phyloP scores from a whole-genome alignment of 2,113 vertebrate genomes.

The Myodes glareolus region DNA sequence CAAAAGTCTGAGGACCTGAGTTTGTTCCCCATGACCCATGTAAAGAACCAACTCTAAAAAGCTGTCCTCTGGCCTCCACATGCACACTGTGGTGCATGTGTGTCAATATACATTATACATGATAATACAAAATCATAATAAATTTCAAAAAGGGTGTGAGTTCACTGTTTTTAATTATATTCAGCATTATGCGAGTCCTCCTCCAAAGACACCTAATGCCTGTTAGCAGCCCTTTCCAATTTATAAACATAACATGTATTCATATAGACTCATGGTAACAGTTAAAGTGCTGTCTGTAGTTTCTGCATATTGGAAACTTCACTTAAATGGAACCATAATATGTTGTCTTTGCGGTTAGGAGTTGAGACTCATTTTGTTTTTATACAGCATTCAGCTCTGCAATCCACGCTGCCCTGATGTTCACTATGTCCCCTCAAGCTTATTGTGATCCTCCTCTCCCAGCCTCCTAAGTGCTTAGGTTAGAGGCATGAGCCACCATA shows the following conservation, averaged over 20 bases:
- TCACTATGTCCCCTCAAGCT: neutral
- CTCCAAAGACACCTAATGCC: neutral
- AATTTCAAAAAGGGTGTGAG: neutral
- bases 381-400: neutral
- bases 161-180: neutral
- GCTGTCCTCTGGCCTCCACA: neutral
- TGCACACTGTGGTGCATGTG: neutral
- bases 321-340: neutral
- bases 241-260: no score
- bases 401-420: neutral
- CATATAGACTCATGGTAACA: neutral
- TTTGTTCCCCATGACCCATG: no score
- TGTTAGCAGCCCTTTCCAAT: neutral
- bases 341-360: neutral
- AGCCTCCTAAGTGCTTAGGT: neutral
- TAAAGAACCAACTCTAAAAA: neutral
- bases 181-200: neutral
- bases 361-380: neutral
- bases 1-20: neutral
- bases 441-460: neutral
- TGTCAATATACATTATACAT: neutral
- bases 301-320: slow-evolving; percentile 1
- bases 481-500: neutral
- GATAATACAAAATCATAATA: neutral
- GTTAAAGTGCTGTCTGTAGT: neutral